A percentile compares a stretch with the other conserved stretches of the same genome.
Evolutionary conservation across 2,113 vertebrate species (phyloP).

Genomic region (Pygoscelis antarcticus): DNA sequence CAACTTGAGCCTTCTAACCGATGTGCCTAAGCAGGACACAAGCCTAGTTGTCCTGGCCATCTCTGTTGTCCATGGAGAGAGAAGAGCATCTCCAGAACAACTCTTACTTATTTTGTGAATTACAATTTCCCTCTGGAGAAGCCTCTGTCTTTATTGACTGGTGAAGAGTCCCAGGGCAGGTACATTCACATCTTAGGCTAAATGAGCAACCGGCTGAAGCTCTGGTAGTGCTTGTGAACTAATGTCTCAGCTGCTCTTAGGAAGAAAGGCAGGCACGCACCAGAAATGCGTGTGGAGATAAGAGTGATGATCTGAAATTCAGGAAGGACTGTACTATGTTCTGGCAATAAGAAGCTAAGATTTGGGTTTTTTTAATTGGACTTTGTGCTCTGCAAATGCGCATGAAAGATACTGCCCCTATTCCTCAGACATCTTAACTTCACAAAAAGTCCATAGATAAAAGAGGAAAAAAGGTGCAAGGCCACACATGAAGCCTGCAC

Average conservation of each 20-base stretch:
- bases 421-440: neutral
- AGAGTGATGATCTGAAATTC: neutral
- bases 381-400: neutral
- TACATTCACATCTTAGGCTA: neutral
- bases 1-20: neutral
- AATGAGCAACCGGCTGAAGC: neutral
- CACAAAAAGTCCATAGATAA: neutral
- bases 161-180: neutral
- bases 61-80: neutral
- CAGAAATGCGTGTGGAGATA: neutral
- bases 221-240: neutral
- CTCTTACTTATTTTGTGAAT: neutral
- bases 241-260: neutral
- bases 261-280: neutral
- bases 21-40: neutral
- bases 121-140: neutral
- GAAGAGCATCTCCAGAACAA: neutral
- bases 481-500: neutral
- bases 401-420: neutral
- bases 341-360: neutral
- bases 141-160: neutral
- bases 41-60: neutral
- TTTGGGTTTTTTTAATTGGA: neutral
- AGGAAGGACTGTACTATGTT: neutral
- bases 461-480: neutral